Evolutionary conservation across 2,888 invertebrate species (phyloP), one percentile per base, ranked within the genome.

Genomic region (Heliconius cydno): DNA sequence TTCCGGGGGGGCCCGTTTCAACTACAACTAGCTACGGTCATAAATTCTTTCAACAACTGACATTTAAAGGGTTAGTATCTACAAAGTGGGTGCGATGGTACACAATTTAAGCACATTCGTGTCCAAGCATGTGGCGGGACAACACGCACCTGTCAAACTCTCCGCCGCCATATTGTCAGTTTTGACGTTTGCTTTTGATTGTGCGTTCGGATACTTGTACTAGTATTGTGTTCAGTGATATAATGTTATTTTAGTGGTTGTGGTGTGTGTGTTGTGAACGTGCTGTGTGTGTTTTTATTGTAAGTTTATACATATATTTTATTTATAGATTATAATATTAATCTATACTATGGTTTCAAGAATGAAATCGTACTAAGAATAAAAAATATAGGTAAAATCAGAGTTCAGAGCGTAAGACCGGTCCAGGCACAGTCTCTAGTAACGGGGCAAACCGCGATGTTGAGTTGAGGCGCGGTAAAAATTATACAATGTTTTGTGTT

Each of bases 21-120:
- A 76, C 76, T 84, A 84, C 82, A 79, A 68, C 68, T 38, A 83
- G 83, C 81, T 83, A 84, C 84, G 82, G 90, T 90, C 94, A 94
- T 95, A 95, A 94, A 94, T 95, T 95, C 94, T 95, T 94, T 94
- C 92, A 86, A 89, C 88, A 84, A 79, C 89, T 94, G 94, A 95
- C 95, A 94, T 92, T 89, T 91, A 90, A 78, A 82, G 86, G 85
- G 89, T 88, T 91, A 90, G 90, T 93, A 92, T 91, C 91, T 92
- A 87, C 87, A 83, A 89, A 84, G 82, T 84, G 84, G 86, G 82
- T 87, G 88, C 85, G 84, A 89, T 90, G 90, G 80, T 84, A 83
- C 85, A 84, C 80, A 82, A 66, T 72, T 76, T 75, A 82, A 83
- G 85, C 87, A 87, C 92, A 92, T 90, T 92, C 91, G 88, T 78